phyloP scores from a whole-genome alignment of 1,140 invertebrate species.

The Plodia interpunctella region DNA sequence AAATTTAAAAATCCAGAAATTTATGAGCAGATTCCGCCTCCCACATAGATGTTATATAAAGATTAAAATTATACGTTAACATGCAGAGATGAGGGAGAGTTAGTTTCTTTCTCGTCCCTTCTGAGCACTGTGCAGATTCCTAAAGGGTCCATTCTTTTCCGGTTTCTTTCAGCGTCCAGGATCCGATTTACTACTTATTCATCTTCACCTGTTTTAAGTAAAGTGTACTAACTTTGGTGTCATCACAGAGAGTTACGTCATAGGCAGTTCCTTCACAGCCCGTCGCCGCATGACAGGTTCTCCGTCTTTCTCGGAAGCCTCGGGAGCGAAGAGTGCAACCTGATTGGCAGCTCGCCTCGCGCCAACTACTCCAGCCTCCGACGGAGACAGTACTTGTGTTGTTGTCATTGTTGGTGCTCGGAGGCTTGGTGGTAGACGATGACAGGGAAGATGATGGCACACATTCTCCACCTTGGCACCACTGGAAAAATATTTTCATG shows the following conservation, averaged over 20 bases:
- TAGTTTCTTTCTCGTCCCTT: too few relatives aligned
- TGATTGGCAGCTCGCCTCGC: conserved; percentile 78
- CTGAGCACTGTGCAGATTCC: too few relatives aligned
- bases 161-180: too few relatives aligned
- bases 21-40: too few relatives aligned
- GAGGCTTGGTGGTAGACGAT: conserved; percentile 10
- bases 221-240: conserved; percentile 69
- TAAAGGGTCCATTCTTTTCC: too few relatives aligned
- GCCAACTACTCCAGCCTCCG: conserved; percentile 74
- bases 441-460: conserved; percentile 42
- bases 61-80: too few relatives aligned
- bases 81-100: too few relatives aligned
- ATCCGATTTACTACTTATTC: too few relatives aligned
- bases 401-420: not conserved
- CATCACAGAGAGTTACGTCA: conserved; percentile 82
- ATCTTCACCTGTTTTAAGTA: too few relatives aligned
- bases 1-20: too few relatives aligned
- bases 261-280: conserved; percentile 80
- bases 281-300: conserved; percentile 78
- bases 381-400: not conserved
- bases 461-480: conserved; percentile 83
- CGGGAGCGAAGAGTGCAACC: conserved; percentile 81
- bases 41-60: too few relatives aligned
- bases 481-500: conserved; percentile 46
- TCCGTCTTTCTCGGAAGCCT: conserved; percentile 75